Evolutionary conservation across 2,797 vertebrate genomes (phyloP).

Genomic region (Phataginus tricuspis): DNA sequence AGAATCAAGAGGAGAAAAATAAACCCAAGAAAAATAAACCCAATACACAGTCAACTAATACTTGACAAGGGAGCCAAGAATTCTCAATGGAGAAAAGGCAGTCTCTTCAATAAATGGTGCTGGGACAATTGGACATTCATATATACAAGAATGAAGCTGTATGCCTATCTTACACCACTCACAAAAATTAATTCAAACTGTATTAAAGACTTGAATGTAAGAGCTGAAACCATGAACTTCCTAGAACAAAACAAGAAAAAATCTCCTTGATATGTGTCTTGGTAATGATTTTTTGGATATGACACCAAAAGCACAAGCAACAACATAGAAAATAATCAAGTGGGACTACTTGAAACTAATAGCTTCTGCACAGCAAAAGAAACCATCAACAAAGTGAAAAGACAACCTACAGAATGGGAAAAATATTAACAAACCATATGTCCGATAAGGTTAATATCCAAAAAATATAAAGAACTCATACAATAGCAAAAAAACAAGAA

Average conservation of each 20-base stretch:
- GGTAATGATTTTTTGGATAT: background rate
- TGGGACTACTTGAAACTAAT: no score
- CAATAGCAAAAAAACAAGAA: background rate
- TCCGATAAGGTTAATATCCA: background rate
- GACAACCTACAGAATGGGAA: background rate
- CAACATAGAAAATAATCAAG: background rate
- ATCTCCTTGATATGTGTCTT: background rate
- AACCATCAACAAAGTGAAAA: background rate
- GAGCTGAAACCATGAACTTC: background rate
- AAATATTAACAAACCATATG: background rate
- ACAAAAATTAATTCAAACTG: background rate
- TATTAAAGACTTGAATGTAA: background rate
- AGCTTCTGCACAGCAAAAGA: background rate
- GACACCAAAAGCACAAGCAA: background rate
- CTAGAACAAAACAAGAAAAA: background rate
- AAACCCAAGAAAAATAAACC: background rate
- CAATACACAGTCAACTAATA: background rate
- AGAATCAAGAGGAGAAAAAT: background rate
- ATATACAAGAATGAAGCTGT: background rate
- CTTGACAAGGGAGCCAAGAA: background rate
- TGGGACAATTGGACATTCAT: background rate
- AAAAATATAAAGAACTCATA: background rate
- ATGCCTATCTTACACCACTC: background rate
- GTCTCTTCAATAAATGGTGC: background rate
- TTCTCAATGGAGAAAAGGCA: background rate